Percentiles rank a stretch among this genome's conserved stretches.
Conservation (phyloP, 2,113 vertebrate genomes). For the Rhodinocichla rosea region DNA sequence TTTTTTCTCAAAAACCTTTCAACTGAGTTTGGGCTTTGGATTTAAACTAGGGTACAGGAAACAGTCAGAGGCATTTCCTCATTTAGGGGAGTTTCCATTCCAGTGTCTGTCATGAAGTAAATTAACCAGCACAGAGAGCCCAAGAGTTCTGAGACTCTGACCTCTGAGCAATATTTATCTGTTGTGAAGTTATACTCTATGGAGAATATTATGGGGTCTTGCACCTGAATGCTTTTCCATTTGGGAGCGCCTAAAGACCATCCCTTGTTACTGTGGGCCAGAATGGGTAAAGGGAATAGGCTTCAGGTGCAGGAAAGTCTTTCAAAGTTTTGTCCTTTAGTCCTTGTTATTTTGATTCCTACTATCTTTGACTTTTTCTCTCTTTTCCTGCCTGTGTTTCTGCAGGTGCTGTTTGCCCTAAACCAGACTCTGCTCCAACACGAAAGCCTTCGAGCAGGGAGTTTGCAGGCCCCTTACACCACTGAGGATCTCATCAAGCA, state of each 20-base stretch:
- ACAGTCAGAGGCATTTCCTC: background rate
- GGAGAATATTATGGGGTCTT: background rate
- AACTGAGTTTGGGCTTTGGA: background rate
- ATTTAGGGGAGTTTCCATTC: background rate
- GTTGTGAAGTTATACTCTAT: background rate
- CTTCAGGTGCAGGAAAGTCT: background rate
- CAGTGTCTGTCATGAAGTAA: background rate
- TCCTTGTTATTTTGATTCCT: background rate
- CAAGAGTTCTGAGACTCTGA: background rate
- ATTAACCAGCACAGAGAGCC: background rate
- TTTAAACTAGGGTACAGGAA: background rate
- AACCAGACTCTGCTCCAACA: constrained; percentile 88
- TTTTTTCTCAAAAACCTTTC: background rate
- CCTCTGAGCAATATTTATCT: background rate
- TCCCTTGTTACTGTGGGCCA: background rate
- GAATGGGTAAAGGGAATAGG: background rate
- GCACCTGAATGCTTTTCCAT: background rate
- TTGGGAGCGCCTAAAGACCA: background rate
- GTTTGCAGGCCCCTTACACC: constrained; percentile 81
- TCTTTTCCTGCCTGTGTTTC: background rate
- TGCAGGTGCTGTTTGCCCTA: constrained; percentile 86
- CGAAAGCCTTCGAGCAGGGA: constrained; percentile 84
- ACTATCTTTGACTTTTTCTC: background rate
- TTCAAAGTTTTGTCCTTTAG: background rate
- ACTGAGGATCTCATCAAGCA: constrained; percentile 89